Conservation (phyloP, 1,140 invertebrate species). For the Bactericera cockerelli region DNA sequence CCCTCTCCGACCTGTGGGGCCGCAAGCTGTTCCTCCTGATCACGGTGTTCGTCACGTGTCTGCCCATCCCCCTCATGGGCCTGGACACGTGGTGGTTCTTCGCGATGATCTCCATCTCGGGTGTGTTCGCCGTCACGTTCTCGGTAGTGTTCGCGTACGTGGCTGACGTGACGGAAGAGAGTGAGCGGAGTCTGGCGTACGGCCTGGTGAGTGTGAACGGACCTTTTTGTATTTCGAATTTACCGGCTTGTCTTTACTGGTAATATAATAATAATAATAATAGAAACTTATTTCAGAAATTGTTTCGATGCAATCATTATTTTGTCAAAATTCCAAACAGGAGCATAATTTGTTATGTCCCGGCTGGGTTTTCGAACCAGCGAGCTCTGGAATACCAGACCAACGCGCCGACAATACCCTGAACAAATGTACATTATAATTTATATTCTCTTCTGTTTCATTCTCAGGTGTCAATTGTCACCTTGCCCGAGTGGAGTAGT, state of each 20-base stretch:
- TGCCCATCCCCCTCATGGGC: conserved; percentile 96
- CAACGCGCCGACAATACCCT: too few species aligned
- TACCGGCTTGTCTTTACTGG: neutral
- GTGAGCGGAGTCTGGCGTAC: conserved; percentile 89
- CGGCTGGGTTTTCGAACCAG: too few species aligned
- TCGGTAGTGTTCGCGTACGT: conserved; percentile 99
- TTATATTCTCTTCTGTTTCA: too few species aligned
- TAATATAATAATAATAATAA: neutral
- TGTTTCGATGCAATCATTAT: neutral
- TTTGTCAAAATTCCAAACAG: neutral
- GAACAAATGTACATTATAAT: too few species aligned
- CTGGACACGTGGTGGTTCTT: conserved; percentile 99
- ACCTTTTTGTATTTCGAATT: conserved; percentile 6
- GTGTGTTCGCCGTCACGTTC: conserved; percentile 97
- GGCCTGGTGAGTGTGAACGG: conserved; percentile 71
- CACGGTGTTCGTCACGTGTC: conserved; percentile 98
- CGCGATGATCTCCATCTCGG: conserved; percentile 97
- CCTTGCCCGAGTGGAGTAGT: too few species aligned
- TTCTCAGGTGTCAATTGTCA: too few species aligned
- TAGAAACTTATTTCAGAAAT: too few species aligned
- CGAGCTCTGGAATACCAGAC: too few species aligned
- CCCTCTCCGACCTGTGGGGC: conserved; percentile 94
- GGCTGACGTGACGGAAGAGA: conserved; percentile 96
- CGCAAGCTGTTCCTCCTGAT: conserved; percentile 95
- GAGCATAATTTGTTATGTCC: too few species aligned